These are phyloP conservation scores for Craterocephalus amniculus DNA, from an alignment of 2,797 vertebrate genomes.

Conservation along the genomic window DNA sequence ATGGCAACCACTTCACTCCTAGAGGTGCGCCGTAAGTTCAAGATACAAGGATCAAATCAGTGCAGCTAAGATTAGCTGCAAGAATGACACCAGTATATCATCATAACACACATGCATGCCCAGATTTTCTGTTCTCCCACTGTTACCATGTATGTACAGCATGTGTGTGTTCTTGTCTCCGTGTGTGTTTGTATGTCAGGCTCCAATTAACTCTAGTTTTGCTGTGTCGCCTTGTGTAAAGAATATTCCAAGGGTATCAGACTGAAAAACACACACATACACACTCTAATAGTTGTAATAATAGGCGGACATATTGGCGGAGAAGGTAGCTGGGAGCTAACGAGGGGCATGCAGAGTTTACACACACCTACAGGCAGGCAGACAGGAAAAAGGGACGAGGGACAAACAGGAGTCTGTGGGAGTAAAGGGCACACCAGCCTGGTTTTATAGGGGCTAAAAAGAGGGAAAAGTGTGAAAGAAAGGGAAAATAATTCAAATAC, in stretches of 20 bases:
- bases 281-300: slow-evolving; percentile 33
- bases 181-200: not conserved
- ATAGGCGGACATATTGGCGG: slow-evolving; percentile 27
- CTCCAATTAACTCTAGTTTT: slow-evolving; percentile 53
- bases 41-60: too few relatives aligned
- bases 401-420: not conserved
- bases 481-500: not conserved
- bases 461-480: not conserved
- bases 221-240: slow-evolving; percentile 7
- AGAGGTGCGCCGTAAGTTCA: too few relatives aligned
- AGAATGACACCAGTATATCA: too few relatives aligned
- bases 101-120: not conserved
- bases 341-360: slow-evolving; percentile 33
- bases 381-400: not conserved
- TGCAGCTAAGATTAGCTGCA: too few relatives aligned
- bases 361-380: not conserved
- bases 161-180: slow-evolving; percentile 13
- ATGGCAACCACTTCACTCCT: not conserved
- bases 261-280: slow-evolving; percentile 10
- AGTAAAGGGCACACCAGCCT: not conserved
- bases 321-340: slow-evolving; percentile 43
- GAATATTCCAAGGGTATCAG: slow-evolving; percentile 35
- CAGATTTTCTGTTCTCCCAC: too few relatives aligned
- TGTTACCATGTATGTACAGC: slow-evolving; percentile 24
- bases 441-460: not conserved